Evolutionary conservation across 2,797 vertebrate genomes (phyloP), one percentile per base, ranked within the genome.

Genomic region (Betta splendens): DNA sequence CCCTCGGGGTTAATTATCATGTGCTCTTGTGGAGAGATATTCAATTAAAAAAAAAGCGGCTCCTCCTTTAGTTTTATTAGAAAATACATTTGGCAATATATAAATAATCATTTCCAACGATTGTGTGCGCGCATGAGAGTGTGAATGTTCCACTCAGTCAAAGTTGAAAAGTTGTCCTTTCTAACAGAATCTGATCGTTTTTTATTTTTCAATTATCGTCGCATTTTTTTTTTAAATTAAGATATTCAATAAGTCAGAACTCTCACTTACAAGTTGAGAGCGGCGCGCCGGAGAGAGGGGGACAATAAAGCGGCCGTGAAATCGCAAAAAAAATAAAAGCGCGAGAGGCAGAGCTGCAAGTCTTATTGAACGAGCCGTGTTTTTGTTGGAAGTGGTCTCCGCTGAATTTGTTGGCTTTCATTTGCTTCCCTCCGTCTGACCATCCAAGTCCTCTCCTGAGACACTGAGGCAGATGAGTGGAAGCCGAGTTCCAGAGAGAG

Each of bases 381-480:
- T 83, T 84, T 85, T 81, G 71, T 81, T 71, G 51, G 22, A 59
- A 67, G 64, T 81, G 87, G 83, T 79, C 86, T 89, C 87, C n/a
- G 7, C 80, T 75, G 87, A 88, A 81, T 88, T 79, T 79, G 60
- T 51, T 40, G n/a, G 52, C 79, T 87, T 90, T 85, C 75, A 81
- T 83, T 88, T 79, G 53, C 71, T 80, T 83, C 87, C 79, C 84
- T 85, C 67, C 68, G 79, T 83, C 85, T 86, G 85, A 87, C 86
- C 85, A 81, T 88, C 77, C 85, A 81, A 74, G 81, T 72, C 82
- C 80, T 86, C 89, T 89, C 89, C 85, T 81, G 89, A 90, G 89
- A 89, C 85, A 59, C 85, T 81, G 89, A 90, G 89, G 89, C 85
- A 59, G 75, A 79, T 42, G 85, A 85, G 81, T 79, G 84, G 80